These are phyloP conservation scores for Gymnarchus niloticus DNA, from an alignment of 2,113 vertebrate species.

Conservation along the genomic window DNA sequence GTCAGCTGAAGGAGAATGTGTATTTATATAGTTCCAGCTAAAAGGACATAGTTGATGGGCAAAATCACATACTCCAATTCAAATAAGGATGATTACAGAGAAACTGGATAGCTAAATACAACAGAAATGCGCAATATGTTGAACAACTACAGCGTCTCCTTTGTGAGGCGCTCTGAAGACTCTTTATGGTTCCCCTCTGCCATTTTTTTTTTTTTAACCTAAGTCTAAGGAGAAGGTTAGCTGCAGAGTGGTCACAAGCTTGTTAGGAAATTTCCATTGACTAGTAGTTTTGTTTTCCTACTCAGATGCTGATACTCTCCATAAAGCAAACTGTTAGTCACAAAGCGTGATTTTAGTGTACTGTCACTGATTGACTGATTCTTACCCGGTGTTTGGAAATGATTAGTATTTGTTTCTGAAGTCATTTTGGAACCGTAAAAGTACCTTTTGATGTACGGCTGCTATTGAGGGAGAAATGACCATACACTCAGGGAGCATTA, in stretches of 20 bases:
- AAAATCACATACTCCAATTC: constrained; percentile 25
- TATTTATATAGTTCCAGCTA: constrained; percentile 12
- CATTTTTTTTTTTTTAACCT: too few species aligned
- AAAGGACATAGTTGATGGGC: neutral
- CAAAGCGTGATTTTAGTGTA: neutral
- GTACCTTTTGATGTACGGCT: constrained; percentile 50
- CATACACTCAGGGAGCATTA: constrained; percentile 40
- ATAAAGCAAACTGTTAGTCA: too few species aligned
- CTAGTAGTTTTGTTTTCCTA: neutral
- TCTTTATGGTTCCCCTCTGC: neutral
- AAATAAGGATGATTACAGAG: neutral
- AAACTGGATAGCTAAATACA: neutral
- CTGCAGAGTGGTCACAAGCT: neutral
- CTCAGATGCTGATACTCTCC: too few species aligned
- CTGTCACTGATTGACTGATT: neutral
- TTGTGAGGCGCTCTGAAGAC: neutral
- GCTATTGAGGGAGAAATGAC: constrained; percentile 55
- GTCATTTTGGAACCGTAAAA: neutral
- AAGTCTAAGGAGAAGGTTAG: too few species aligned
- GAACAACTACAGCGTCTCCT: neutral
- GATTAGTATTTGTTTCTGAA: neutral
- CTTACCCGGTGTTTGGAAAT: neutral
- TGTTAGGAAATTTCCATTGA: neutral
- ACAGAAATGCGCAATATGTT: neutral
- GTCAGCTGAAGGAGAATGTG: constrained; percentile 54